Conservation (phyloP, 2,797 vertebrate species). For the Pantherophis vulpinus region DNA sequence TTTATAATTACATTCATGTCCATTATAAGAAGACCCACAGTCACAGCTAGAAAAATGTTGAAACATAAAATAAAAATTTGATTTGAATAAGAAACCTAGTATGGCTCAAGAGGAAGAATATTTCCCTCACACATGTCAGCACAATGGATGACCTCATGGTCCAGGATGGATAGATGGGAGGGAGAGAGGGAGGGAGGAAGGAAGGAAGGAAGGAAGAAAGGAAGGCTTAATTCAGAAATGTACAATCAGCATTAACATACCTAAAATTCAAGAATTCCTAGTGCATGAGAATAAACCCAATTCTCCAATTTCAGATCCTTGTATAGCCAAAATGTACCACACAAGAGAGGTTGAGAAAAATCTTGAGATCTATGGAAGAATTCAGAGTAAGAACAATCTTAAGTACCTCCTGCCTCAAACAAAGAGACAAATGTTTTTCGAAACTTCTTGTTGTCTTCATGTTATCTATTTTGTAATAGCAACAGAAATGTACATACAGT, state of each 20-base stretch:
- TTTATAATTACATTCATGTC: neutral
- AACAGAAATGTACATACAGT: neutral
- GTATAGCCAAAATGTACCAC: neutral
- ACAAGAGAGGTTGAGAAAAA: neutral
- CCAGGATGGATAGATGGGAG: neutral
- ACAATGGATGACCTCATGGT: neutral
- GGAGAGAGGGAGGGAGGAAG: neutral
- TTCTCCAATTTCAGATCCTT: neutral
- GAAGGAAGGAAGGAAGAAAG: neutral
- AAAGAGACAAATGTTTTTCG: neutral
- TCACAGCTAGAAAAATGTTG: neutral
- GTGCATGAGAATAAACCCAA: neutral
- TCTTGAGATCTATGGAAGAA: neutral
- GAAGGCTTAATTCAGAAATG: neutral
- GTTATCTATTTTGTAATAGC: neutral
- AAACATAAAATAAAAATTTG: neutral
- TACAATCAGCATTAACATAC: neutral
- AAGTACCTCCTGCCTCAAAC: neutral
- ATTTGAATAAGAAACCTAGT: neutral
- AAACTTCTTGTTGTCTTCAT: neutral
- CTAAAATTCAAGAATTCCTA: neutral
- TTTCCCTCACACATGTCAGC: neutral
- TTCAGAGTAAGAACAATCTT: neutral
- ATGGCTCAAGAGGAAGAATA: neutral
- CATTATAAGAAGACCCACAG: neutral